A percentile compares a stretch with the other conserved stretches of the same genome.
phyloP scores from a whole-genome alignment of 2,113 vertebrate species.

The Triplophysa rosa region DNA sequence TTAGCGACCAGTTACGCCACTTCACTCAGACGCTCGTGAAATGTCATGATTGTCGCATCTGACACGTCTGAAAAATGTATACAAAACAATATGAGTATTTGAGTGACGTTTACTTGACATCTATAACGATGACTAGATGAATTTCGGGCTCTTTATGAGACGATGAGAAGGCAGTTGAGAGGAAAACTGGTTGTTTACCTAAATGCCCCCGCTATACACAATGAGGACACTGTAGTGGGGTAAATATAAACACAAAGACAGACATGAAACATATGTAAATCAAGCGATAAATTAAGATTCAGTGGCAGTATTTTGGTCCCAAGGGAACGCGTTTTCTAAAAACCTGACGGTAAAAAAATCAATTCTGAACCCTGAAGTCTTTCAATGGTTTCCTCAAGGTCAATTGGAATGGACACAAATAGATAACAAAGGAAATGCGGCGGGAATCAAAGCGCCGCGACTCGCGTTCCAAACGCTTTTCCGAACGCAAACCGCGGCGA shows the following conservation, averaged over 20 bases:
- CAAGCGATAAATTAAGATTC: neutral
- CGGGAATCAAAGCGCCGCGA: slow-evolving; percentile 1
- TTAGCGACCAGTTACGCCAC: neutral
- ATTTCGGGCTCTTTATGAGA: neutral
- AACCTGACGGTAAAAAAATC: neutral
- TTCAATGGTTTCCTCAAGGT: slow-evolving; percentile 48
- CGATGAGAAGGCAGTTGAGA: neutral
- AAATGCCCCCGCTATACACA: neutral
- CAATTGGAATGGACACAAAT: slow-evolving; percentile 23
- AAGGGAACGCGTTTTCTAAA: neutral
- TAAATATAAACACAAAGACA: neutral
- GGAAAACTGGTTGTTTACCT: slow-evolving; percentile 17
- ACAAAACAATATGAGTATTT: neutral
- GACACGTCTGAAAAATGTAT: neutral
- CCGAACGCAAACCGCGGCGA: slow-evolving; percentile 15
- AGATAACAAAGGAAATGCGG: slow-evolving; percentile 41
- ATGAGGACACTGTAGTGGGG: neutral
- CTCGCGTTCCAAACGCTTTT: slow-evolving; percentile 6
- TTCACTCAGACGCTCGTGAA: neutral
- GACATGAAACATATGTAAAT: neutral
- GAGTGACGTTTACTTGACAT: neutral
- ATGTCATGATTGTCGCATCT: neutral
- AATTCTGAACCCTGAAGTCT: slow-evolving; percentile 29
- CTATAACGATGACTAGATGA: neutral
- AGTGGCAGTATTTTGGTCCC: neutral